phyloP scores from a whole-genome alignment of 2,888 invertebrate genomes.

The Helleia helle region DNA sequence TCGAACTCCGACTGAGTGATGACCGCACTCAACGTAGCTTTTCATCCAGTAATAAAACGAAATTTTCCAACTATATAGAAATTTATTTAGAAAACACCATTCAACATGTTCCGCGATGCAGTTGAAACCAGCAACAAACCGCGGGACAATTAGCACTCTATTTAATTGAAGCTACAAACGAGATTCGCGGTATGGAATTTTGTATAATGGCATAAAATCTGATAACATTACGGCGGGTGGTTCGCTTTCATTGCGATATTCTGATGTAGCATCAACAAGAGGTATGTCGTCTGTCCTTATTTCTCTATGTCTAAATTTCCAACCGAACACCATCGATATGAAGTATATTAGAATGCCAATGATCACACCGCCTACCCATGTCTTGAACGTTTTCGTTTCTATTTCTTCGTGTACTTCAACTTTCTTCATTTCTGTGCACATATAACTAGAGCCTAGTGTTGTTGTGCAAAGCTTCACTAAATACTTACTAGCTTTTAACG shows the following conservation, averaged over 20 bases:
- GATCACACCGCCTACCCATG: constrained; percentile 35
- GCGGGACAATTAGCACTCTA: constrained; percentile 2
- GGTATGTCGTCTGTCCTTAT: constrained; percentile 32
- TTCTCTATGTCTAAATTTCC: constrained; percentile 24
- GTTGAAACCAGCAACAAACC: constrained; percentile 4
- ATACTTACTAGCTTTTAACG: constrained; percentile 32
- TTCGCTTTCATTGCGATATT: constrained; percentile 34
- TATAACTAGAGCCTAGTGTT: constrained; percentile 31
- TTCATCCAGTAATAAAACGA: too few relatives aligned
- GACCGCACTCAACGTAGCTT: too few relatives aligned
- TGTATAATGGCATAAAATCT: constrained; percentile 36
- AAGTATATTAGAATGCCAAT: constrained; percentile 37
- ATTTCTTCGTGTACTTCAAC: constrained; percentile 18
- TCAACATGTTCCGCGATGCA: not conserved
- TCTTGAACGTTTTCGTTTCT: constrained; percentile 21
- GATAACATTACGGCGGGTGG: constrained; percentile 39
- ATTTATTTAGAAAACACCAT: not conserved
- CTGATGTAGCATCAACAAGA: constrained; percentile 36
- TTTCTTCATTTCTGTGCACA: constrained; percentile 28
- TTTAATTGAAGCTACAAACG: constrained; percentile 13
- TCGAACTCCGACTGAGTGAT: too few relatives aligned
- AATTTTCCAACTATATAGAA: too few relatives aligned
- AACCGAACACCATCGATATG: constrained; percentile 32
- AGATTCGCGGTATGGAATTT: constrained; percentile 27
- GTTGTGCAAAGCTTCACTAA: constrained; percentile 33